Percentiles rank a stretch among this genome's conserved stretches.
Conservation (phyloP, 2,113 vertebrate genomes). For the Damaliscus lunatus region DNA sequence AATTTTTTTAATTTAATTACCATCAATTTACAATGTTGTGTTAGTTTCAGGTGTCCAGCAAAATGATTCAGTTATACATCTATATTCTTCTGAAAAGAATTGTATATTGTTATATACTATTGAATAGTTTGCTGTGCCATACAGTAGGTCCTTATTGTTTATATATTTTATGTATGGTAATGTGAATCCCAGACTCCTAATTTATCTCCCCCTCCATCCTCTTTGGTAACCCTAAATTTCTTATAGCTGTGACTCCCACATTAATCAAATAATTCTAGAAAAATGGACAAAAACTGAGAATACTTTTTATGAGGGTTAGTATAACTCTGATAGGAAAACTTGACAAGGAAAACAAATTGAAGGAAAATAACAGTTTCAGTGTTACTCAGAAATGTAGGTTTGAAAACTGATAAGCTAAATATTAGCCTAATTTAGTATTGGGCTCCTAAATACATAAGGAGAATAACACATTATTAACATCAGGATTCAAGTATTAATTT, state of each 20-base stretch:
- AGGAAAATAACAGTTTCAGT: neutral
- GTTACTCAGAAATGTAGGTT: neutral
- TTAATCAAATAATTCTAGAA: neutral
- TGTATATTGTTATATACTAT: neutral
- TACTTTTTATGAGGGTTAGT: neutral
- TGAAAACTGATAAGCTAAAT: neutral
- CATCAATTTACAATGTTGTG: neutral
- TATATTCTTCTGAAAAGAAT: neutral
- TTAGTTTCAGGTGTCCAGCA: neutral
- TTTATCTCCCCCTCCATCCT: neutral
- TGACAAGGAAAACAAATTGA: neutral
- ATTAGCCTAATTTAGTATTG: neutral
- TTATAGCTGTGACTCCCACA: neutral
- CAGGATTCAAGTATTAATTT: neutral
- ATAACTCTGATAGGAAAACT: neutral
- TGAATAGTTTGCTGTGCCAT: neutral
- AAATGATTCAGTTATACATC: neutral
- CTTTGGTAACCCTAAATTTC: neutral
- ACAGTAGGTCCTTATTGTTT: neutral
- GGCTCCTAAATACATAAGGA: neutral
- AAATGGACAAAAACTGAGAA: neutral
- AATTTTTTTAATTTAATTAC: neutral
- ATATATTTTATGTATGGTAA: neutral
- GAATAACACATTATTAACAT: neutral
- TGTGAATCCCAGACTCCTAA: neutral